phyloP scores from a whole-genome alignment of 1,140 invertebrate species.

The Ganaspis sp. region DNA sequence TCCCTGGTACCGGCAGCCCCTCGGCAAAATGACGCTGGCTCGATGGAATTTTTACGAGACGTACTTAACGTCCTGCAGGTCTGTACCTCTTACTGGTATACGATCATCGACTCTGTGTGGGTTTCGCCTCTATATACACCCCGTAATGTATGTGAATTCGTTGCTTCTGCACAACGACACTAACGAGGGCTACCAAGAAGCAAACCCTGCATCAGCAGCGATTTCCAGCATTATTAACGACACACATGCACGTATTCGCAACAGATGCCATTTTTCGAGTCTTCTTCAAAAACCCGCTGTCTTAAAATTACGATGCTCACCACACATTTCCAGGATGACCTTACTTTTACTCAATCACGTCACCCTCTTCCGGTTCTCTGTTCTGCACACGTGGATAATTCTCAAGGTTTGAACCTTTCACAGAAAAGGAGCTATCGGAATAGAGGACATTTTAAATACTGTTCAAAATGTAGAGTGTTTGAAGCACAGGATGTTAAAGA shows the following conservation, averaged over 20 bases:
- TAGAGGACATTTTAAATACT: too few relatives aligned
- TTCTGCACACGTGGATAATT: neutral
- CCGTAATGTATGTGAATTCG: slow-evolving; percentile 45
- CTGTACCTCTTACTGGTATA: slow-evolving; percentile 34
- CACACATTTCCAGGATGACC: neutral
- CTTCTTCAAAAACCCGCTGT: neutral
- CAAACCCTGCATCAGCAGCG: slow-evolving; percentile 18
- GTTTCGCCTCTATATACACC: slow-evolving; percentile 34
- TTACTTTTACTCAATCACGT: neutral
- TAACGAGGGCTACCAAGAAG: slow-evolving; percentile 50
- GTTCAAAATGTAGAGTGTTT: too few relatives aligned
- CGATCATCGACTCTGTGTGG: slow-evolving; percentile 16
- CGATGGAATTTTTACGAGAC: slow-evolving; percentile 75
- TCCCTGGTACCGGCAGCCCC: slow-evolving; percentile 36
- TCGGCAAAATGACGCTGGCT: slow-evolving; percentile 71
- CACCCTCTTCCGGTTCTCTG: neutral
- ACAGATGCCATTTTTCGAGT: slow-evolving; percentile 11
- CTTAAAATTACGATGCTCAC: neutral
- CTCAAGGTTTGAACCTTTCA: too few relatives aligned
- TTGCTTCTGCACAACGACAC: slow-evolving; percentile 43
- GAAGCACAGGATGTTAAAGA: too few relatives aligned
- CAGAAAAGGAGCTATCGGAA: too few relatives aligned
- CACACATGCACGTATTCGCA: neutral
- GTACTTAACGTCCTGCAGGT: slow-evolving; percentile 68
- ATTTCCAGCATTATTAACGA: slow-evolving; percentile 13